Conservation (phyloP, 2,888 invertebrate genomes). For the Macaria liturata region DNA sequence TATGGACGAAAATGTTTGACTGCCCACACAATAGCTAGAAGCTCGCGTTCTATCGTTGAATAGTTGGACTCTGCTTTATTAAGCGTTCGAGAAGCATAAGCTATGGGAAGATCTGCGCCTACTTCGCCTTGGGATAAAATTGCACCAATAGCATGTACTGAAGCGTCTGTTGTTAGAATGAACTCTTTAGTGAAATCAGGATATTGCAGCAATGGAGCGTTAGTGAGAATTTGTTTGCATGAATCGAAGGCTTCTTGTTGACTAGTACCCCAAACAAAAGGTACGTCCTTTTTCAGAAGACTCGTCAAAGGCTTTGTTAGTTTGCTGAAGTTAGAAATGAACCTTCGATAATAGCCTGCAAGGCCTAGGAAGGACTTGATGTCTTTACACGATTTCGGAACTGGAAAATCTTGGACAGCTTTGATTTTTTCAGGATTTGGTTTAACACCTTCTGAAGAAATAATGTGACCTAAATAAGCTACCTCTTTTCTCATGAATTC, state of each 20-base stretch:
- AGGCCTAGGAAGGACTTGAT: slow-evolving; percentile 40
- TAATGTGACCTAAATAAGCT: slow-evolving; percentile 1
- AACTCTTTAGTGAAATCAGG: slow-evolving; percentile 46
- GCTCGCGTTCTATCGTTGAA: slow-evolving; percentile 22
- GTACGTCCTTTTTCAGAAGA: slow-evolving; percentile 6
- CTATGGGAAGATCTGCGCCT: not conserved
- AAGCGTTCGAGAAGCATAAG: not conserved
- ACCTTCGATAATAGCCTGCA: slow-evolving; percentile 38
- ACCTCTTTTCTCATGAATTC: slow-evolving; percentile 8
- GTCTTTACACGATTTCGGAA: slow-evolving; percentile 28
- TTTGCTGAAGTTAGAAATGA: slow-evolving; percentile 38
- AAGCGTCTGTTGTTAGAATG: slow-evolving; percentile 17
- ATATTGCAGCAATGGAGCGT: slow-evolving; percentile 49
- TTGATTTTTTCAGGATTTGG: slow-evolving; percentile 4
- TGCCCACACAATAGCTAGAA: slow-evolving; percentile 30
- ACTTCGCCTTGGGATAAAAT: slow-evolving; percentile 7
- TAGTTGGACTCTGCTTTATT: slow-evolving; percentile 6
- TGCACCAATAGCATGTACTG: slow-evolving; percentile 3
- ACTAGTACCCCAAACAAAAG: too few relatives aligned
- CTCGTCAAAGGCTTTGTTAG: slow-evolving; percentile 36
- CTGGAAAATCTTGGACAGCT: slow-evolving; percentile 1
- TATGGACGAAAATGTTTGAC: slow-evolving; percentile 25
- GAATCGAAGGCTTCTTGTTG: slow-evolving; percentile 22
- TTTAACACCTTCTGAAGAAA: slow-evolving; percentile 1
- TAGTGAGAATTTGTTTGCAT: slow-evolving; percentile 37